Evolutionary conservation across 2,797 vertebrate genomes (phyloP), one percentile per base, ranked within the genome.

Genomic region (Peromyscus eremicus): DNA sequence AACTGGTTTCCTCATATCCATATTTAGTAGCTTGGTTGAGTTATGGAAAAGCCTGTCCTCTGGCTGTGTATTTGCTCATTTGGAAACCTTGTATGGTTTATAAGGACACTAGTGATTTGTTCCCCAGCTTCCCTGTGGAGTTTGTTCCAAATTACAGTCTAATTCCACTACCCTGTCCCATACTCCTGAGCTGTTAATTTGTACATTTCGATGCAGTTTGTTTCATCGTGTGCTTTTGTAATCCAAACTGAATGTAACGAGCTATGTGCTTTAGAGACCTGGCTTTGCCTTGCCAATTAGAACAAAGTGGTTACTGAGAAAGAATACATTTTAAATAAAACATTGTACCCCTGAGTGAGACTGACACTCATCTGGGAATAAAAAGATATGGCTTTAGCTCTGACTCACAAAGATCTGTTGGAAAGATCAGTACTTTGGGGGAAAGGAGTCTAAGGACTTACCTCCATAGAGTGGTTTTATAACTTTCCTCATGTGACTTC

Each of bases 251-350:
- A 98, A 98, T 98, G 97, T 99, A 99, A 99, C 80, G 95, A 99
- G 98, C 98, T 98, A 0, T 98, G 98, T 97, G 98, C 99, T 98
- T 98, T 97, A 97, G 99, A 98, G 99, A 99, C 98, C 89, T 94
- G 97, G 98, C 97, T 98, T 98, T 98, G 99, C 98, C 97, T 98
- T 98, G 98, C 98, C 99, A 99, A 99, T 99, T 99, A 99, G 98
- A 98, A 98, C 97, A 98, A 73, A 99, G 98, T 98, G 98, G 98
- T 98, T 99, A 98, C 98, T 98, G 98, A 98, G 98, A 98, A 98
- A 97, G 98, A 98, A 97, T 98, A 96, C 98, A 98, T 98, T 98
- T 99, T 99, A 99, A 99, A 99, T 99, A 99, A 99, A 98, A 98
- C 98, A 99, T 98, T 98, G 98, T 98, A 98, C 96, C 97, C 97